phyloP scores from a whole-genome alignment of 1,140 invertebrate genomes.

The Drosophila lacertosa region DNA sequence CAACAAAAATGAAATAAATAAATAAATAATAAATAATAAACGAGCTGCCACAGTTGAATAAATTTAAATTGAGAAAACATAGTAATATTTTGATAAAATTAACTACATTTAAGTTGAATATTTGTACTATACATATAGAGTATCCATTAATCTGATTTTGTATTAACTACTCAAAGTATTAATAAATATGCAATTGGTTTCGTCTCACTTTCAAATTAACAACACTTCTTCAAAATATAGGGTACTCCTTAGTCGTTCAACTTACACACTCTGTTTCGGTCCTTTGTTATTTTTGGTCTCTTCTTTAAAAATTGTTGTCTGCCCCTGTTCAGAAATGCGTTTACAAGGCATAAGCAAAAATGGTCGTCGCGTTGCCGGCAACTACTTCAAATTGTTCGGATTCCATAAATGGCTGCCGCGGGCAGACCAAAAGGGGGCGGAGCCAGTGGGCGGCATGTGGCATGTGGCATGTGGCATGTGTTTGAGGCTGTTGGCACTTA shows the following conservation, averaged over 20 bases:
- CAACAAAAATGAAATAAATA: no score
- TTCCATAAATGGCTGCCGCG: slow-evolving; percentile 64
- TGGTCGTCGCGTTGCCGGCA: slow-evolving; percentile 48
- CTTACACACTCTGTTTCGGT: background rate
- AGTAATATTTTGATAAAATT: no score
- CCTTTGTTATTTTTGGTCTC: slow-evolving; percentile 8
- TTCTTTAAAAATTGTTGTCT: slow-evolving; percentile 45
- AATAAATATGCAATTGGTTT: no score
- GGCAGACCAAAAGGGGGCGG: background rate
- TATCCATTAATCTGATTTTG: no score
- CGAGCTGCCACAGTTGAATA: no score
- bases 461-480: background rate
- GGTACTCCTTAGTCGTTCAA: background rate
- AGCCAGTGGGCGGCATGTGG: slow-evolving; percentile 2
- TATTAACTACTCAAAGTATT: no score
- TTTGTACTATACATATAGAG: no score
- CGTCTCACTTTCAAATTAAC: background rate
- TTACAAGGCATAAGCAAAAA: slow-evolving; percentile 63
- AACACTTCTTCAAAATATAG: background rate
- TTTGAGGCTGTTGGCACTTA: slow-evolving; percentile 46
- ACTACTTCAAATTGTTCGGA: slow-evolving; percentile 77
- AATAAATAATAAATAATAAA: no score
- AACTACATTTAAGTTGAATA: no score
- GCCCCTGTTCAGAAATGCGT: slow-evolving; percentile 53
- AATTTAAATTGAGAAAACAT: no score